phyloP scores from a whole-genome alignment of 2,888 invertebrate genomes.

The Kuschelorhynchus macadamiae region DNA sequence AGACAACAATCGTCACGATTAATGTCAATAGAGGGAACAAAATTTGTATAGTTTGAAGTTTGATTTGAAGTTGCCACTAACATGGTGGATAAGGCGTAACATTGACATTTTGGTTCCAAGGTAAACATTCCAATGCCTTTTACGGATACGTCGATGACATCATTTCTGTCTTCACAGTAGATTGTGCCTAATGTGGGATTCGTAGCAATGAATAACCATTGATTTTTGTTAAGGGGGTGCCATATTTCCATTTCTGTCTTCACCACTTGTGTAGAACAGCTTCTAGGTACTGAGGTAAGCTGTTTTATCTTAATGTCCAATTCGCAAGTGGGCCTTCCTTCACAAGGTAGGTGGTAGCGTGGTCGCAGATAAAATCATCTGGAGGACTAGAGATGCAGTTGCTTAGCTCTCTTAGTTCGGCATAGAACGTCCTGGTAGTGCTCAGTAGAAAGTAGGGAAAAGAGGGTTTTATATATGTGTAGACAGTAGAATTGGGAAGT shows the following conservation, averaged over 20 bases:
- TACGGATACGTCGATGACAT: not conserved
- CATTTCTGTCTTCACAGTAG: no score
- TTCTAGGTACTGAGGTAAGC: not conserved
- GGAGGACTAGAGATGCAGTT: not conserved
- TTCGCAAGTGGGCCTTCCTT: conserved; percentile 11
- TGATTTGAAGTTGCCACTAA: conserved; percentile 6
- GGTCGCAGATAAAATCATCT: not conserved
- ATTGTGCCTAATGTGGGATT: not conserved
- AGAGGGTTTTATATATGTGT: conserved; percentile 18
- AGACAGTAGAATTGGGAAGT: not conserved
- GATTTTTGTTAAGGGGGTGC: not conserved
- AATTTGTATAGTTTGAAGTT: conserved; percentile 26
- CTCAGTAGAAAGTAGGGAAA: not conserved
- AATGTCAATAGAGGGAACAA: conserved; percentile 21
- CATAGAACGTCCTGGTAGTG: conserved; percentile 6
- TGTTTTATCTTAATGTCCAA: not conserved
- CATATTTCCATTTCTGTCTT: conserved; percentile 5
- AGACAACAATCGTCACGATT: conserved; percentile 18
- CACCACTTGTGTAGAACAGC: not conserved
- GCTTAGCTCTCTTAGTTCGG: conserved; percentile 4
- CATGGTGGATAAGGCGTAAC: conserved; percentile 12
- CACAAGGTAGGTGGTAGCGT: not conserved
- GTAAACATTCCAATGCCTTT: conserved; percentile 12
- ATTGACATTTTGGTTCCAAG: conserved; percentile 8
- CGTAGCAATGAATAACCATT: not conserved